Conservation (phyloP, 1,140 invertebrate genomes). For the Solenopsis invicta region DNA sequence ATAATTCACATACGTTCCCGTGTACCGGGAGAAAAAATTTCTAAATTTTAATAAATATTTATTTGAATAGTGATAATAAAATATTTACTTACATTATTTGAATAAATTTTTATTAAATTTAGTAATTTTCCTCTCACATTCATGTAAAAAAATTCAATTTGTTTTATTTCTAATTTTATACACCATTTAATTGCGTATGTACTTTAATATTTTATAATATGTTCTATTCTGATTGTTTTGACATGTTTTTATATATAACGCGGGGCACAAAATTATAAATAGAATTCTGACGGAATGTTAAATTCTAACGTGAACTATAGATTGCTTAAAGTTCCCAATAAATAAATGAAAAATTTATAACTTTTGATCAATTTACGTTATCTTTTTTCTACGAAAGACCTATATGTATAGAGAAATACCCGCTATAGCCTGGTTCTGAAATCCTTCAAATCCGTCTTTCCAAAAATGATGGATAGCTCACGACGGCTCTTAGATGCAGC, state of each 20-base stretch:
- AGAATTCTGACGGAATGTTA: background rate
- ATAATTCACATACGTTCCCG: background rate
- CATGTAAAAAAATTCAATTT: too few relatives aligned
- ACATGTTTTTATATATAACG: too few relatives aligned
- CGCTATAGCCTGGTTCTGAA: background rate
- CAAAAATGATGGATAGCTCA: constrained; percentile 28
- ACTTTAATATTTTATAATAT: too few relatives aligned
- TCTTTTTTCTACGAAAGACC: background rate
- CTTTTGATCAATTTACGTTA: background rate
- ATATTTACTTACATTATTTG: background rate
- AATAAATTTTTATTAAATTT: background rate
- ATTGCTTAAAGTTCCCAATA: background rate
- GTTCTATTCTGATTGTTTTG: background rate
- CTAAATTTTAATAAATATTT: too few relatives aligned
- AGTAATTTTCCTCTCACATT: too few relatives aligned
- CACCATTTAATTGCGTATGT: too few relatives aligned
- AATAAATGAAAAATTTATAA: constrained; percentile 17
- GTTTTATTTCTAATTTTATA: too few relatives aligned
- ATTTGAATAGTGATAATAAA: background rate
- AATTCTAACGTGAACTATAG: background rate
- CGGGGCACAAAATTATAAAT: background rate
- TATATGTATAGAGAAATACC: too few relatives aligned
- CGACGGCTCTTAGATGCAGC: background rate
- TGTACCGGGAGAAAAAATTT: too few relatives aligned
- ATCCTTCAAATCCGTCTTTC: background rate